Percentiles rank a stretch among this genome's conserved stretches.
These are phyloP conservation scores for Callithrix jacchus DNA, from an alignment of 2,113 vertebrate species.

Conservation along the genomic window DNA sequence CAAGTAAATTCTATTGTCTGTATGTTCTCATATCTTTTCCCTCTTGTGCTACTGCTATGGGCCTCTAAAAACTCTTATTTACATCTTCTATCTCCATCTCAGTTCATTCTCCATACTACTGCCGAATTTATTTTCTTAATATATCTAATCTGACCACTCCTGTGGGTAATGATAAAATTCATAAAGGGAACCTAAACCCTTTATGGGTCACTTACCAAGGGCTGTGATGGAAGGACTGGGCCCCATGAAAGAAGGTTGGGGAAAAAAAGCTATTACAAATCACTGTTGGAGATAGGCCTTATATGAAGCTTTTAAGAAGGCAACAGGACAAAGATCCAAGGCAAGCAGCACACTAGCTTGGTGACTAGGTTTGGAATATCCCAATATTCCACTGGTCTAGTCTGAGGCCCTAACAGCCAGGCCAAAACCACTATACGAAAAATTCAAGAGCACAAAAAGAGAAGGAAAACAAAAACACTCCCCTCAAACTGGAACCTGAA, in stretches of 20 bases:
- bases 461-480: background rate
- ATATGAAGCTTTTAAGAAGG: background rate
- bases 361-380: background rate
- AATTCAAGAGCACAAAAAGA: background rate
- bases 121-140: background rate
- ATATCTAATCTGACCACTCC: background rate
- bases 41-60: background rate
- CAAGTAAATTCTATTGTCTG: background rate
- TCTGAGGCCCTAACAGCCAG: background rate
- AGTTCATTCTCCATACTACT: background rate
- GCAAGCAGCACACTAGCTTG: background rate
- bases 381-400: background rate
- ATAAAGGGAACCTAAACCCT: background rate
- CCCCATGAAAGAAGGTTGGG: background rate
- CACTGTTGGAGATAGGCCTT: background rate
- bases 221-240: background rate
- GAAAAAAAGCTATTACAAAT: background rate
- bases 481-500: conserved; percentile 15
- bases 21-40: background rate
- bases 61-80: background rate
- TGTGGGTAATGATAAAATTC: background rate
- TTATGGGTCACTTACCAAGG: background rate
- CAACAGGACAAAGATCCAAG: background rate
- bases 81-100: background rate
- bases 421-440: background rate